Evolutionary conservation across 1,140 invertebrate genomes (phyloP).

Genomic region (Trichonephila inaurata): DNA sequence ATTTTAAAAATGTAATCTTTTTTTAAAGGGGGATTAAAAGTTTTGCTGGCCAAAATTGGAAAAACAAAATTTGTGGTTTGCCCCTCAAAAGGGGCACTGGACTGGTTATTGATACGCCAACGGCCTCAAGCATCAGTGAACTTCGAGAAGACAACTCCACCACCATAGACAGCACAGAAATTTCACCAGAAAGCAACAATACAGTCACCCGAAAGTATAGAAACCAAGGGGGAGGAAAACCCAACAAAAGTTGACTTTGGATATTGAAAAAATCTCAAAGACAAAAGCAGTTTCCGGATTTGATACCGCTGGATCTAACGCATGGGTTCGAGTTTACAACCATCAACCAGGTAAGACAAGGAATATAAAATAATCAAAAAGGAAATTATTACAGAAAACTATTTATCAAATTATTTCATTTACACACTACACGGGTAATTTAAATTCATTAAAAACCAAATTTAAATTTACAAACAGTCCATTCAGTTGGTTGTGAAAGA

Average conservation of each 20-base stretch:
- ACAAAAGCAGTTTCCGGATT: constrained; percentile 36
- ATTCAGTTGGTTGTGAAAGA: too few relatives aligned
- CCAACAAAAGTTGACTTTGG: background rate
- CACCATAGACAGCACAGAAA: background rate
- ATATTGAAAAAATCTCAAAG: constrained; percentile 41
- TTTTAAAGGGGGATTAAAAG: background rate
- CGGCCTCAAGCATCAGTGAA: background rate
- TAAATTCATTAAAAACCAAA: too few relatives aligned
- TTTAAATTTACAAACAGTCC: too few relatives aligned
- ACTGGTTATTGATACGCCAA: background rate
- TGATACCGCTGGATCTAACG: constrained; percentile 43
- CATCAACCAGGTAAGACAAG: constrained; percentile 45
- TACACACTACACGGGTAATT: too few relatives aligned
- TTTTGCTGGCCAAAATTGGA: constrained; percentile 49
- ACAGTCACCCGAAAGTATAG: background rate
- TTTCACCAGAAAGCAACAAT: too few relatives aligned
- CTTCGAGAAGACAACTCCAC: background rate
- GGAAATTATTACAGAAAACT: too few relatives aligned
- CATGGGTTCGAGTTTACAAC: constrained; percentile 71
- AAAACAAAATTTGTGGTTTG: background rate
- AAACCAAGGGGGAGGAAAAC: background rate
- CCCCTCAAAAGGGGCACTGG: background rate
- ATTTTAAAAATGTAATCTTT: too few relatives aligned
- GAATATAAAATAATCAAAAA: background rate
- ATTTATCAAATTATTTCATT: too few relatives aligned